Percentiles rank a stretch among this genome's conserved stretches.
Conservation (phyloP, 2,888 invertebrate genomes). For the Leptopilina drosophilae region DNA sequence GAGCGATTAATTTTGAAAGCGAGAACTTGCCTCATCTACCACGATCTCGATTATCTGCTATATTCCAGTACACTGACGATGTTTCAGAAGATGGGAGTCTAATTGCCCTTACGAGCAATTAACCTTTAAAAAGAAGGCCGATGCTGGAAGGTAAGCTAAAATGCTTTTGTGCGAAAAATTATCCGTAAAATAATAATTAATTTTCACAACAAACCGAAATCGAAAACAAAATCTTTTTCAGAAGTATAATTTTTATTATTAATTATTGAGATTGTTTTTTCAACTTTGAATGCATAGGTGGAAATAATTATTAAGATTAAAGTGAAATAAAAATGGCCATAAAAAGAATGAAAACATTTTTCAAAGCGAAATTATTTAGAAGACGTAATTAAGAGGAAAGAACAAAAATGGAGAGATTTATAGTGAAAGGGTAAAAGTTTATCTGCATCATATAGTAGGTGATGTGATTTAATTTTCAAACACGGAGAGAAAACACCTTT, state of each 20-base stretch:
- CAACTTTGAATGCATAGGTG: too few relatives aligned
- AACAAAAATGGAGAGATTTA: too few relatives aligned
- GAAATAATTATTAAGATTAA: too few relatives aligned
- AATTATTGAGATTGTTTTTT: too few relatives aligned
- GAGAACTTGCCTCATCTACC: slow-evolving; percentile 41
- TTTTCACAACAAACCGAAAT: background rate
- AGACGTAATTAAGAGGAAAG: too few relatives aligned
- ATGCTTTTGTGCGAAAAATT: background rate
- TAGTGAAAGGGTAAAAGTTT: background rate
- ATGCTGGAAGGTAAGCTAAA: background rate
- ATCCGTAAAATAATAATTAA: background rate
- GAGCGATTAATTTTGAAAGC: slow-evolving; percentile 52
- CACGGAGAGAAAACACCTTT: background rate
- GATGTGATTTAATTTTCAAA: background rate
- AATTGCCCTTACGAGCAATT: slow-evolving; percentile 34
- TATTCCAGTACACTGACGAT: slow-evolving; percentile 16
- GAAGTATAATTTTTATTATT: too few relatives aligned
- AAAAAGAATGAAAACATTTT: too few relatives aligned
- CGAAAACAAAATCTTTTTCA: too few relatives aligned
- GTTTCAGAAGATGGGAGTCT: slow-evolving; percentile 25
- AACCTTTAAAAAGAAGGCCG: slow-evolving; percentile 25
- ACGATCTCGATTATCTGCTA: slow-evolving; percentile 20
- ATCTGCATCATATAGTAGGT: too few relatives aligned
- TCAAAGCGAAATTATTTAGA: too few relatives aligned
- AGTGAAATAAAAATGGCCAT: too few relatives aligned